phyloP scores from a whole-genome alignment of 2,797 vertebrate species.

The Podarcis siculus region DNA sequence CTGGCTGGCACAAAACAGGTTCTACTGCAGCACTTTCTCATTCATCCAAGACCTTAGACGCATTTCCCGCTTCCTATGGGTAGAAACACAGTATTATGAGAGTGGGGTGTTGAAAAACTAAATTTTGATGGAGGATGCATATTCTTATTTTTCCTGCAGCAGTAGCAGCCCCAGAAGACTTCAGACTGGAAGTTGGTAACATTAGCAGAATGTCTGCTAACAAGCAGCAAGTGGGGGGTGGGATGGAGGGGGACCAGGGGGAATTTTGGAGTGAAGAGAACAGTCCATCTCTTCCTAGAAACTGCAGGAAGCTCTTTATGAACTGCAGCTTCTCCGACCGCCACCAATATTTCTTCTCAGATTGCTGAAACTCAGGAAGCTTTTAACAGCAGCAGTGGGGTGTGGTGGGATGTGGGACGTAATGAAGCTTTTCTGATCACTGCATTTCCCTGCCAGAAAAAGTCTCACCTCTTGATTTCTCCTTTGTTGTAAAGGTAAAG shows the following conservation, averaged over 20 bases:
- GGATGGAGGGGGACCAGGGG: neutral
- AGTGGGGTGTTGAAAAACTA: neutral
- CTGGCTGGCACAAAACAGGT: conserved; percentile 59
- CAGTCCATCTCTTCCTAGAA: no score
- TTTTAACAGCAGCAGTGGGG: neutral
- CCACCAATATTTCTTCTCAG: neutral
- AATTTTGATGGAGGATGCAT: neutral
- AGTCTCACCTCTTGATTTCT: neutral
- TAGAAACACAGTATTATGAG: neutral
- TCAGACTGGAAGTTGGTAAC: neutral
- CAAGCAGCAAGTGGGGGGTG: neutral
- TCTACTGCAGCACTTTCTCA: conserved; percentile 46
- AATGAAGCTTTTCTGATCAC: neutral
- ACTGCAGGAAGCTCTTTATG: neutral
- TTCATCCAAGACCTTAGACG: conserved; percentile 18
- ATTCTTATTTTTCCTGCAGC: no score
- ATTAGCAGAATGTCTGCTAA: neutral
- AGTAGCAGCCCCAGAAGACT: conserved; percentile 3
- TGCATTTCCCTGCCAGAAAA: neutral
- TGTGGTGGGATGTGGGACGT: neutral
- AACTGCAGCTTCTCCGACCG: neutral
- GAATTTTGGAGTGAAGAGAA: neutral
- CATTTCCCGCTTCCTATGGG: conserved; percentile 8
- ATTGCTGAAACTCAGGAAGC: neutral
- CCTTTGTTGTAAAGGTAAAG: neutral